Percentiles rank a stretch among this genome's conserved stretches.
Evolutionary conservation across 2,888 invertebrate genomes (phyloP).

Genomic region (Tetranychus truncatus): DNA sequence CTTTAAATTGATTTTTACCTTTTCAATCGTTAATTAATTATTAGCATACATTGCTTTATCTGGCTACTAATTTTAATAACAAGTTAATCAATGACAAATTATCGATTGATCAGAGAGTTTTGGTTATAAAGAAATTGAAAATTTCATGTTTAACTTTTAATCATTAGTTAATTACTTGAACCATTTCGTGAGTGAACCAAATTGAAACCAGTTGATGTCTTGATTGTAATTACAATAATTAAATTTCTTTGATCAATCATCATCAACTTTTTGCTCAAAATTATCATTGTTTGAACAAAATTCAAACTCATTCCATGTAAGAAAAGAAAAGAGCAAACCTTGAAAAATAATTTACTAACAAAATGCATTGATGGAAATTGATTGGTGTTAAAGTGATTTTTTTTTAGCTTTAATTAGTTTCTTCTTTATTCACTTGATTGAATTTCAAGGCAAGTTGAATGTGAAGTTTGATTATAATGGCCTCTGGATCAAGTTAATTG

Average conservation of each 20-base stretch:
- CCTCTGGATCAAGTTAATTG: too few relatives aligned
- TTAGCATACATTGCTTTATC: too few relatives aligned
- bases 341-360: not conserved
- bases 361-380: not conserved
- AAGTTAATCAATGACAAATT: too few relatives aligned
- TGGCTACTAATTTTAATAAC: too few relatives aligned
- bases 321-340: not conserved
- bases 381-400: not conserved
- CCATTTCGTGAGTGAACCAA: not conserved
- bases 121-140: too few relatives aligned
- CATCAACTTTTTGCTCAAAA: not conserved
- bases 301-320: too few relatives aligned
- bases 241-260: not conserved
- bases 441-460: not conserved
- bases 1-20: too few relatives aligned
- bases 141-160: too few relatives aligned
- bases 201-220: not conserved
- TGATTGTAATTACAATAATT: not conserved
- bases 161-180: too few relatives aligned
- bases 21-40: too few relatives aligned
- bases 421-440: not conserved
- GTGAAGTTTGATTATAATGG: not conserved
- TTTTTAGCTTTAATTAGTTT: not conserved
- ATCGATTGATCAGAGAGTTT: too few relatives aligned
- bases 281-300: not conserved